phyloP scores from a whole-genome alignment of 2,888 invertebrate species.

The Tipula confusa region DNA sequence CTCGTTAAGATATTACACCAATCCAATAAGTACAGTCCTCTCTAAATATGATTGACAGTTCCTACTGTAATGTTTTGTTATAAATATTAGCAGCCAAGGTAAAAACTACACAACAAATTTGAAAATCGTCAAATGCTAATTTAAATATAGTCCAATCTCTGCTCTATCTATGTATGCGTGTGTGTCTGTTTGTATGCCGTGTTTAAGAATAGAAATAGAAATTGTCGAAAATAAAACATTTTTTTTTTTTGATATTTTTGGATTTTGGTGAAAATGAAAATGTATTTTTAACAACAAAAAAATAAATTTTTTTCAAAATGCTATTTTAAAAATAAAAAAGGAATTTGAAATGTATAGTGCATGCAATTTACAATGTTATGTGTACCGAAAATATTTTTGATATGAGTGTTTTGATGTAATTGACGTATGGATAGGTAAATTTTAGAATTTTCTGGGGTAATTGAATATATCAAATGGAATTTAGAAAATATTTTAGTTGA shows the following conservation, averaged over 20 bases:
- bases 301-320: background rate
- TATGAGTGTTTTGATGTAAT: background rate
- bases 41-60: too few relatives aligned
- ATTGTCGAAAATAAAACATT: conserved; percentile 21
- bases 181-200: background rate
- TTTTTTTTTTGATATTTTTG: background rate
- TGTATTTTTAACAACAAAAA: background rate
- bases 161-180: background rate
- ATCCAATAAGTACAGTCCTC: too few relatives aligned
- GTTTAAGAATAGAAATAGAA: background rate
- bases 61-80: background rate
- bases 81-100: background rate
- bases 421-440: too few relatives aligned
- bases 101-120: background rate
- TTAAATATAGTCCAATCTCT: conserved; percentile 8
- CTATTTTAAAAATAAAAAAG: background rate
- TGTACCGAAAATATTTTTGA: background rate
- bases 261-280: background rate
- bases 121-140: background rate
- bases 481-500: too few relatives aligned
- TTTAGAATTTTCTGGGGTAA: too few relatives aligned
- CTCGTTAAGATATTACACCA: background rate
- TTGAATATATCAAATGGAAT: too few relatives aligned
- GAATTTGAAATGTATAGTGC: background rate
- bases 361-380: background rate